Evolutionary conservation across 2,113 vertebrate species (phyloP).

Genomic region (Vidua macroura): DNA sequence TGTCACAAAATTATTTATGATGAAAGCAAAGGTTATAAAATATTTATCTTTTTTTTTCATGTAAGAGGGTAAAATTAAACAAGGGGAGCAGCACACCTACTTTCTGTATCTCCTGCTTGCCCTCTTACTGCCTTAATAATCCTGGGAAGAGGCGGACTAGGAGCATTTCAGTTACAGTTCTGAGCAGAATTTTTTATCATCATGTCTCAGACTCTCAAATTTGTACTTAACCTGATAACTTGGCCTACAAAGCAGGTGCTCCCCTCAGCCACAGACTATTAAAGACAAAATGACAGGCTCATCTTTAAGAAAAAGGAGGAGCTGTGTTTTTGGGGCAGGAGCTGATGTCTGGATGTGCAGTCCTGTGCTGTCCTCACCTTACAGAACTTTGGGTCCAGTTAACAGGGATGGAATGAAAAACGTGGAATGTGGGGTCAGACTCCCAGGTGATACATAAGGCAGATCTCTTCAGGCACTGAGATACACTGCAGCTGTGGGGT

Average conservation of each 20-base stretch:
- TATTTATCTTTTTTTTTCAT: slow-evolving; percentile 65
- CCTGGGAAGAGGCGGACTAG: neutral
- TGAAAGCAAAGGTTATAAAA: slow-evolving; percentile 73
- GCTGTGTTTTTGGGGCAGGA: neutral
- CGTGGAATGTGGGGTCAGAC: accelerated
- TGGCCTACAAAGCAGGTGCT: neutral
- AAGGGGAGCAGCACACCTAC: slow-evolving; percentile 44
- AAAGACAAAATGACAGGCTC: neutral
- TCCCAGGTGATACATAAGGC: neutral
- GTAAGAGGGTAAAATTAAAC: slow-evolving; percentile 63
- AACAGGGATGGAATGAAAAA: neutral
- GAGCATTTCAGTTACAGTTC: neutral
- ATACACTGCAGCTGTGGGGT: accelerated
- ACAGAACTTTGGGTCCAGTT: neutral
- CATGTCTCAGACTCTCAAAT: neutral
- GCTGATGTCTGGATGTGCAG: neutral
- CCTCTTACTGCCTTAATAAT: neutral
- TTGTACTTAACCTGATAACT: neutral
- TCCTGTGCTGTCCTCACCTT: neutral
- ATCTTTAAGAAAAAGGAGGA: neutral
- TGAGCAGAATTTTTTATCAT: neutral
- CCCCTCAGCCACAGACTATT: neutral
- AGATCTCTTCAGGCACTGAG: neutral
- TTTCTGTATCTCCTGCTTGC: slow-evolving; percentile 31
- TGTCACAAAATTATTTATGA: slow-evolving; percentile 73